Evolutionary conservation across 2,888 invertebrate genomes (phyloP).

Genomic region (Liodrosophila aerea): DNA sequence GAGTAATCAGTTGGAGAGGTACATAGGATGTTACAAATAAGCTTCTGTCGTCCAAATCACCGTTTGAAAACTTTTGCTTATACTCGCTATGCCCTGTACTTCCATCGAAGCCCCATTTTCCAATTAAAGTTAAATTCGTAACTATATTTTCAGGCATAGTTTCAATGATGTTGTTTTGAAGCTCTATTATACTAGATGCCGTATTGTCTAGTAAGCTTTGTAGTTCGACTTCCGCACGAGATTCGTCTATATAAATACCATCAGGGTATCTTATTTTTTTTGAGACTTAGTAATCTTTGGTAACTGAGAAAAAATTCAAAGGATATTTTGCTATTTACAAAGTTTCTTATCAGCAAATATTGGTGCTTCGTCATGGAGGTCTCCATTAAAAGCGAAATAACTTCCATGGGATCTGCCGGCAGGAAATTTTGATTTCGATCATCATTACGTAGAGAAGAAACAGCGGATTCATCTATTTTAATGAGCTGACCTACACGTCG

Average conservation of each 20-base stretch:
- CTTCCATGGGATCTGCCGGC: constrained; percentile 8
- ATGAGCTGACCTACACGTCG: constrained; percentile 5
- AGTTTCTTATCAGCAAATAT: constrained; percentile 10
- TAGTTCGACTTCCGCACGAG: constrained; percentile 5
- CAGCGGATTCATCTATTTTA: constrained; percentile 5
- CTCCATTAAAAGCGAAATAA: constrained; percentile 11
- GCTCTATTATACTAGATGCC: not conserved
- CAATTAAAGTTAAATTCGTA: not conserved
- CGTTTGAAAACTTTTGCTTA: not conserved
- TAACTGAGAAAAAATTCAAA: constrained; percentile 6
- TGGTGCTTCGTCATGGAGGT: constrained; percentile 4
- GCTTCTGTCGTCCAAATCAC: not conserved
- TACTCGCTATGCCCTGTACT: not conserved
- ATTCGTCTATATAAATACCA: too few species aligned
- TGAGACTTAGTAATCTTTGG: not conserved
- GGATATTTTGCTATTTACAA: constrained; percentile 8
- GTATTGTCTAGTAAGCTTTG: not conserved
- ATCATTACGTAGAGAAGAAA: constrained; percentile 8
- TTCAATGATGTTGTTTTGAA: not conserved
- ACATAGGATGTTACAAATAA: constrained; percentile 3
- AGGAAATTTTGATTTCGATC: not conserved
- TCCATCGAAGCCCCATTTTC: constrained; percentile 3
- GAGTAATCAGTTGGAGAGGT: not conserved
- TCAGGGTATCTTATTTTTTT: too few species aligned
- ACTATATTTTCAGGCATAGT: not conserved